Evolutionary conservation across 2,888 invertebrate genomes (phyloP), one percentile per base, ranked within the genome.

Genomic region (Lasioglossum leucozonium): DNA sequence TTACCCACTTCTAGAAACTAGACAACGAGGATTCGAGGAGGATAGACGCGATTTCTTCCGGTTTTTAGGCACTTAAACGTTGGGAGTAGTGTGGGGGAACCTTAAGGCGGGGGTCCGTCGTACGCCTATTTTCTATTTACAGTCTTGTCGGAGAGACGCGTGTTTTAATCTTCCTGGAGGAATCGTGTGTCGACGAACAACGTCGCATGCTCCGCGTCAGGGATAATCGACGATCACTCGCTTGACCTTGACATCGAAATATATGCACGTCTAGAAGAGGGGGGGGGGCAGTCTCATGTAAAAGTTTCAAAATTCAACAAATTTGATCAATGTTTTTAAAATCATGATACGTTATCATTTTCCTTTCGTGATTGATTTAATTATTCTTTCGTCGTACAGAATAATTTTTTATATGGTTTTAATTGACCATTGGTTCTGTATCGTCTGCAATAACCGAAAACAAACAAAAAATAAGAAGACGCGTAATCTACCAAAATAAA

Each of bases 31-130:
- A 58, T 86, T 79, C 77, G 77, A 78, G 87, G 88, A 85, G 87
- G 88, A 85, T 88, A 83, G 77, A 88, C 79, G 84, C 82, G 82
- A 65, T 84, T 74, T 77, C 77, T 79, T 85, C 82, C 81, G 84
- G 72, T 90, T 72, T 84, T 88, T 90, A 90, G 90, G 90, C 90
- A 90, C 90, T 90, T 90, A 90, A 90, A 90, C 85, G 82, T 89
- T 82, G 87, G 87, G 87, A 88, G 78, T 88, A 82, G 79, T 77
- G 79, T 77, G 75, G 71, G 79, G 84, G 85, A 90, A 88, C 88
- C 88, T 90, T 81, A 85, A 87, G 85, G 79, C 82, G 83, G 88
- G 80, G 87, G 82, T 75, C 79, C 81, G 79, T 81, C 81, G 88
- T 87, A 85, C 80, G 88, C 78, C 82, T 85, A 88, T 81, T 85